These are phyloP conservation scores for Palythoa grandis DNA, from an alignment of 92 coral and sea anemone species.

Conservation along the genomic window DNA sequence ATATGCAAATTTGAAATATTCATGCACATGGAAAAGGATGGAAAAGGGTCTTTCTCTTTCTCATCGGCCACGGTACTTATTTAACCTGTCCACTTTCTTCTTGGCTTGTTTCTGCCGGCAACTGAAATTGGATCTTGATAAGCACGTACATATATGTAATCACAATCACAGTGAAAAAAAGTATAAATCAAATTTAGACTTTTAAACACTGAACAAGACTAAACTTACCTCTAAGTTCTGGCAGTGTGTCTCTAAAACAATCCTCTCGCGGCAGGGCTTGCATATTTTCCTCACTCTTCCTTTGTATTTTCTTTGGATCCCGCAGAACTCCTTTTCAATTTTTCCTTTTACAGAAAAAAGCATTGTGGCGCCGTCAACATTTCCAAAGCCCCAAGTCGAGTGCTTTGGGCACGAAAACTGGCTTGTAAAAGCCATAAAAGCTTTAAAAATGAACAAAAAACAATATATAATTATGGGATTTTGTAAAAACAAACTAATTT, in stretches of 20 bases:
- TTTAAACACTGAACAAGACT: background rate
- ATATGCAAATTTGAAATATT: too few species aligned
- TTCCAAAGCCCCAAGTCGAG: constrained; percentile 1
- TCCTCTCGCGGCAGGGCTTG: background rate
- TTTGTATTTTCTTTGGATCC: background rate
- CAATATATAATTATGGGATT: background rate
- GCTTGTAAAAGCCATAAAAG: background rate
- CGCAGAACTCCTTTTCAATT: background rate
- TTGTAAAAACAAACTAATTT: background rate
- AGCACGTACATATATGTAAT: background rate
- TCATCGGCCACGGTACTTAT: background rate
- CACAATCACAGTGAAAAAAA: background rate
- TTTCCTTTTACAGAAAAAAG: background rate
- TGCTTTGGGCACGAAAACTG: background rate
- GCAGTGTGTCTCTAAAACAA: background rate
- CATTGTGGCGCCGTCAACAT: background rate
- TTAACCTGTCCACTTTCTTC: background rate
- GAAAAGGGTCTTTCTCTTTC: background rate
- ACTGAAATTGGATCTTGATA: background rate
- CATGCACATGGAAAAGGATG: too few species aligned
- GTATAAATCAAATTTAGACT: background rate
- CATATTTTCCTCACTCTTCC: background rate
- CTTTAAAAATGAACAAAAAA: background rate
- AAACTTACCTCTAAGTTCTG: background rate
- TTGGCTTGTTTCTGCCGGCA: background rate